Base-by-base conservation (phyloP, 2,888 invertebrate genomes). In the Platycheirus rosarum region DNA sequence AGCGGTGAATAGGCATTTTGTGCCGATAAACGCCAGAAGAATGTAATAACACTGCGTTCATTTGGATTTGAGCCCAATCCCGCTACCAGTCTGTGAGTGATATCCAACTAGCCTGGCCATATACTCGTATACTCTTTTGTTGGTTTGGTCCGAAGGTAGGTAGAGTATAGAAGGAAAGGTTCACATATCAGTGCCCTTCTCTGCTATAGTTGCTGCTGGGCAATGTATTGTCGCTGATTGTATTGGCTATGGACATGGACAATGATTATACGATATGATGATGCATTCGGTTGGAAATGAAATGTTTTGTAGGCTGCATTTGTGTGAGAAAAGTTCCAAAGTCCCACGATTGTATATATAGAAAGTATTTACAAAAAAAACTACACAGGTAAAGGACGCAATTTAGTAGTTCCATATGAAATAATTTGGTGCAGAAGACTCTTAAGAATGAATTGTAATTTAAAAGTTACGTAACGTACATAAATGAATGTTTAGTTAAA, bases 1-100 rank as follows among this genome's bases (percentile, higher is more conserved):
- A 69, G 76, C 76, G 82, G 62, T 63, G 82, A 73, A 71, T 77
- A 82, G 77, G 82, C 77, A 82, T 77, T 76, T 82, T 82, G 82
- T 68, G 71, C 77, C 82, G 82, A 82, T 77, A 82, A 82, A 82
- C 69, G 82, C 77, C 77, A 77, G 35, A 76, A 77, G 53, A 80
- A 76, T 66, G 80, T 71, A 80, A 80, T 70, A 76, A 76, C 46
- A 66, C 76, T 48, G 76, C 65, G 62, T 71, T 71, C 82, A 71
- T 49, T 77, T 82, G 82, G 77, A 77, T 66, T 82, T 71, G 42
- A 49, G 66, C 71, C 71, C 82, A 77, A 82, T 68, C 71, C 51
- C 63, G 82, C 76, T 76, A 65, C 82, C 55, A 71, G 48, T 65
- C 35, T 69, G 76, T 71, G 68, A 77, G 77, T 77, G 82, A 77